These are phyloP conservation scores for Bovichtus diacanthus DNA, from an alignment of 2,797 vertebrate genomes.

Conservation along the genomic window DNA sequence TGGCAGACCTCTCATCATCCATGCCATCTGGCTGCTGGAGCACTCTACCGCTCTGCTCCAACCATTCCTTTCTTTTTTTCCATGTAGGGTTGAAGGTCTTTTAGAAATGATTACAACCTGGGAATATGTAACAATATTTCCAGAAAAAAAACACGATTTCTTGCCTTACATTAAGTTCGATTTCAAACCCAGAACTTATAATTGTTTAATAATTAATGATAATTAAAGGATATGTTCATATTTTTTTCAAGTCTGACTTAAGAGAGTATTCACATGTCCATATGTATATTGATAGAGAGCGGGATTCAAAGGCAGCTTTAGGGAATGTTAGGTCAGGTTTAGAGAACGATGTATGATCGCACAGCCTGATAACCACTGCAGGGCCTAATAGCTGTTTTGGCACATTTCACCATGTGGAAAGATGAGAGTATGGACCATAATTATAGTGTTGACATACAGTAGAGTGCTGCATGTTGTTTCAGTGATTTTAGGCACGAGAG, in stretches of 20 bases:
- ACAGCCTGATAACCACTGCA: no score
- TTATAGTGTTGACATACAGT: background rate
- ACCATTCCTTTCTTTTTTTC: conserved; percentile 2
- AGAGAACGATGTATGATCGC: no score
- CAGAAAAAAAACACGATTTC: background rate
- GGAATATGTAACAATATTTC: background rate
- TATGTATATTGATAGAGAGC: background rate
- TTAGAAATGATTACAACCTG: background rate
- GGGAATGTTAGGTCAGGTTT: background rate
- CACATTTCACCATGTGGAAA: background rate
- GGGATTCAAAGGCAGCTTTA: background rate
- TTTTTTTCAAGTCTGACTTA: background rate
- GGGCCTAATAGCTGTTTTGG: no score
- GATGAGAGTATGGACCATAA: background rate
- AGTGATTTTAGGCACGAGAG: background rate
- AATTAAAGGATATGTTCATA: background rate
- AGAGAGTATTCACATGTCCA: background rate
- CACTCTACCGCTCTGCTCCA: background rate
- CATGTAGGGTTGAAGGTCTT: background rate
- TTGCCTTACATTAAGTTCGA: background rate
- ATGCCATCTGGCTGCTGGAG: conserved; percentile 51
- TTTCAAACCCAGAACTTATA: background rate
- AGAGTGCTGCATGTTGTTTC: background rate
- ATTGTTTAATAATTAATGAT: no score
- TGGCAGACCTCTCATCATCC: conserved; percentile 46